Evolutionary conservation across 2,888 invertebrate species (phyloP), one percentile per base, ranked within the genome.

Genomic region (Odontocerum albicorne): DNA sequence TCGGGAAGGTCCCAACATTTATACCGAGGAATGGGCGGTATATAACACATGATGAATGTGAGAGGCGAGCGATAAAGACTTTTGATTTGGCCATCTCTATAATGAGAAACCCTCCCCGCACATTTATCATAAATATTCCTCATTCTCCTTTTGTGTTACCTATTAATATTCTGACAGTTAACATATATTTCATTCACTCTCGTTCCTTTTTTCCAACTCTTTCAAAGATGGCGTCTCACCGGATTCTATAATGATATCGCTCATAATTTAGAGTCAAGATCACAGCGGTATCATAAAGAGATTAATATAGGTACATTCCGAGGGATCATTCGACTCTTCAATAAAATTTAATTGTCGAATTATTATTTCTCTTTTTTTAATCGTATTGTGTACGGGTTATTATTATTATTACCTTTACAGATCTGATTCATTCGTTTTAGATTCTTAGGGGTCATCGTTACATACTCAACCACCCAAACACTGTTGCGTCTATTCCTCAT

Each of bases 81-180:
- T 61, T 61, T 61, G 61, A 61, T 61, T 61, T 58, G 61, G 61
- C 61, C 61, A 53, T 58, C 55, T 58, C 50, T 56, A 50, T 55
- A 58, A 58, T 58, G 55, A 58, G 55, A 58, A 55, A 45, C 46
- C 58, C 55, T 58, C 55, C 58, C 55, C 39, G 49, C 42, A 51
- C 54, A 58, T 61, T 58, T 55, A 61, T 61, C 61, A 60, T 55
- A 54, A 53, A 57, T 49, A 38, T 53, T 53, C 53, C 27, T 57
- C 61, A 53, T 58, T 46, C 61, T 58, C 58, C 61, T 61, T 61
- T 60, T 58, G 55, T 58, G 49, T 61, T 53, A 49, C 61, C 61
- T 61, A 61, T 61, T 61, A 61, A 61, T 61, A 61, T 61, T 61
- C 61, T 55, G 58, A 61, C 61, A 58, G 55, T 49, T 38, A 45